These are phyloP conservation scores for Polymixis flavicincta DNA, from an alignment of 2,888 invertebrate species.

Conservation along the genomic window DNA sequence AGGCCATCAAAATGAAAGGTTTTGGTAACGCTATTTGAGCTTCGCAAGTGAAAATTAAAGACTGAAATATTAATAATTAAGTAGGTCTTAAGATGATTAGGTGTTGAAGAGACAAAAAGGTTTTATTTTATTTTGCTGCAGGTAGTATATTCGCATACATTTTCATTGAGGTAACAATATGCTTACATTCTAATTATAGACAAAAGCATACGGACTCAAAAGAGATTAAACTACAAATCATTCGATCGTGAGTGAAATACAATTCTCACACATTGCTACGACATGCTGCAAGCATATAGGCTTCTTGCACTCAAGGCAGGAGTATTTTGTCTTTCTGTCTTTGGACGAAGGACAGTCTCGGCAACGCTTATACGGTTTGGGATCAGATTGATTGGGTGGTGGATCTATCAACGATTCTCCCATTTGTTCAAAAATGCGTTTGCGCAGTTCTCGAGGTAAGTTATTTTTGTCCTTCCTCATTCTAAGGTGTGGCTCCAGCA, in stretches of 20 bases:
- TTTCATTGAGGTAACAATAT: background rate
- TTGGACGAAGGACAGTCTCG: constrained; percentile 40
- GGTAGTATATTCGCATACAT: background rate
- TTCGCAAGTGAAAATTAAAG: background rate
- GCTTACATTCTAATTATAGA: background rate
- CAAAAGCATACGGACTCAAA: too few species aligned
- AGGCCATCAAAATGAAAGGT: background rate
- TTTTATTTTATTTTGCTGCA: background rate
- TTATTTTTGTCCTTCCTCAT: constrained; percentile 34
- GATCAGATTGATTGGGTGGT: background rate
- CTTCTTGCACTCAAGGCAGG: constrained; percentile 40
- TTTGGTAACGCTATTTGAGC: background rate
- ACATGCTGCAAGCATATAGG: constrained; percentile 47
- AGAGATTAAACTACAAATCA: background rate
- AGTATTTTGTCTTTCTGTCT: constrained; percentile 45
- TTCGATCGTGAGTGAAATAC: constrained; percentile 11
- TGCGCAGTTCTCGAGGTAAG: constrained; percentile 41
- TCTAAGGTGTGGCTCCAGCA: constrained; percentile 24
- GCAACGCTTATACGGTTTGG: constrained; percentile 38
- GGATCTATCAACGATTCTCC: constrained; percentile 30
- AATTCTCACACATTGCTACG: constrained; percentile 37
- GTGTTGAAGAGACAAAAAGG: background rate
- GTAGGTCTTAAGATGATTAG: too few species aligned
- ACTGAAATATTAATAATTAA: background rate
- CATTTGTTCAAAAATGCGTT: constrained; percentile 42